Evolutionary conservation across 2,113 vertebrate species (phyloP).

Genomic region (Artemisiospiza belli): DNA sequence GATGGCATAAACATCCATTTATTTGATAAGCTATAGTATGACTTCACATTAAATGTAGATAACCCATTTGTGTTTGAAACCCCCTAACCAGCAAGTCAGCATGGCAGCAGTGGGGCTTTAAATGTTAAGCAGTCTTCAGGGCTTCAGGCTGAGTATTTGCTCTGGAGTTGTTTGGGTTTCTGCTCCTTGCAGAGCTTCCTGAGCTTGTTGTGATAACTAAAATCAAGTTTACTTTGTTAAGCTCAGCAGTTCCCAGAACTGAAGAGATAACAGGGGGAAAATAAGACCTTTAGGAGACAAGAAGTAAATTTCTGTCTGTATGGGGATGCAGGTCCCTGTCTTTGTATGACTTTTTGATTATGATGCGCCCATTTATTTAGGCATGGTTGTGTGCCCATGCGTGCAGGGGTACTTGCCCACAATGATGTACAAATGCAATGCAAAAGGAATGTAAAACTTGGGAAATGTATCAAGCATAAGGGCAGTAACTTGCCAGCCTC

Average conservation of each 20-base stretch:
- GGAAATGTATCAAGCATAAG: not conserved
- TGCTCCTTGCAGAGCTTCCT: conserved; percentile 78
- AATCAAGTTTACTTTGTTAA: conserved; percentile 84
- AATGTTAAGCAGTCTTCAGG: conserved; percentile 35
- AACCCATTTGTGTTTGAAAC: conserved; percentile 38
- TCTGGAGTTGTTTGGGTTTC: conserved; percentile 65
- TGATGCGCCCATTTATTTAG: not conserved
- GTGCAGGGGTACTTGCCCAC: not conserved
- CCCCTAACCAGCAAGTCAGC: conserved; percentile 6
- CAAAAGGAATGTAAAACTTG: not conserved
- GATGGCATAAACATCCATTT: conserved; percentile 12
- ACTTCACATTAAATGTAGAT: conserved; percentile 1
- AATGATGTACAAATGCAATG: not conserved
- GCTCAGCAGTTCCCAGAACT: conserved; percentile 80
- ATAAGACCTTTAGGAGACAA: conserved; percentile 58
- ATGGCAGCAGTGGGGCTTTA: not conserved
- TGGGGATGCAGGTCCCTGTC: not conserved
- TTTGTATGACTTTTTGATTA: conserved; percentile 28
- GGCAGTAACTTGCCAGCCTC: not conserved
- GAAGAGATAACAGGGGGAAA: conserved; percentile 72
- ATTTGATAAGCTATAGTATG: not conserved
- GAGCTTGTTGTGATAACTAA: conserved; percentile 83
- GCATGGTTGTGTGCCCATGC: not conserved
- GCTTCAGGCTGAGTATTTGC: conserved; percentile 40
- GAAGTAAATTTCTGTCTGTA: conserved; percentile 3